Evolutionary conservation across 2,888 invertebrate genomes (phyloP), one percentile per base, ranked within the genome.

Genomic region (Synergus laeviventris): DNA sequence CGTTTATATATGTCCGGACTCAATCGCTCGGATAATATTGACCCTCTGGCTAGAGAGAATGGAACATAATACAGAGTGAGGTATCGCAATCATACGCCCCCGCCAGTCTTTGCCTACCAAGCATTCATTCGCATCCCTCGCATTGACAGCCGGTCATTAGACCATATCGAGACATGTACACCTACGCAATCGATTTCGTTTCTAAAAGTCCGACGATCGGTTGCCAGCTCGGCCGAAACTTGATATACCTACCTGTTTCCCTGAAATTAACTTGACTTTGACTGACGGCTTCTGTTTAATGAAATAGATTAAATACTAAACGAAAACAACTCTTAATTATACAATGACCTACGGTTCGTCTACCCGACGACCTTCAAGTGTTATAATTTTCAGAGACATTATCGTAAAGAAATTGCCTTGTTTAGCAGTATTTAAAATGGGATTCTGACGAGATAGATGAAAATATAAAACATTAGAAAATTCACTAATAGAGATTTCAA

Each of bases 61-160:
- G 87, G 86, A 87, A 87, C 86, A 87, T 87, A 88, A 89, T 89
- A 87, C 87, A 70, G 45, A 45, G 3, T 70, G 76, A 77, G 83
- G 78, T 79, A 84, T 80, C 81, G 74, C 70, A 66, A 59, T 42
- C 16, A 24, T 80, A 82, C 83, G 82, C 87, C 88, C 85, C 86
- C 86, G 84, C 85, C 78, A 77, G 76, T 74, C 75, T 81, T 74
- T 74, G 75, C 73, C 74, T 75, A 81, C 81, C 79, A 84, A 81
- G 83, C 85, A 89, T 87, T 89, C 86, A 88, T 82, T 75, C 78
- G 78, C 79, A 79, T 80, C 81, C 76, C 81, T 84, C 81, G 80
- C 85, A 89, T 88, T 89, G 90, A 89, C 90, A 89, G 89, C 87
- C 87, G 87, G 88, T 90, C 90, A 89, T 90, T 90, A 87, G 85